Percentiles rank a stretch among this genome's conserved stretches.
Conservation (phyloP, 2,888 invertebrate species). For the Bursaphelenchus okinawaensis region DNA sequence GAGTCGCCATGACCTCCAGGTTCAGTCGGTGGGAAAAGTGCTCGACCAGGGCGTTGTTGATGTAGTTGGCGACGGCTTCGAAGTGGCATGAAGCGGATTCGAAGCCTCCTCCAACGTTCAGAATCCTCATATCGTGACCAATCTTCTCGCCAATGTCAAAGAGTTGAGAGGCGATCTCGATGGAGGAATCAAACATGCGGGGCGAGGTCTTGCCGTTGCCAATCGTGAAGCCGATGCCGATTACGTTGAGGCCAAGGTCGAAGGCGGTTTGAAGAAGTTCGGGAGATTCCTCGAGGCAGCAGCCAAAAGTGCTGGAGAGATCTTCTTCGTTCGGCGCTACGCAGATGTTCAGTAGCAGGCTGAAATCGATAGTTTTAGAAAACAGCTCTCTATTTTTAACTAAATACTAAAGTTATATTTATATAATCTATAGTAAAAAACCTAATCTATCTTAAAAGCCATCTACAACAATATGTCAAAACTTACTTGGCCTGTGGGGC, state of each 20-base stretch:
- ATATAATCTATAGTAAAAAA: too few species aligned
- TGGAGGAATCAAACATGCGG: slow-evolving; percentile 73
- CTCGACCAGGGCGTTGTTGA: slow-evolving; percentile 73
- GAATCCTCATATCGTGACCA: slow-evolving; percentile 66
- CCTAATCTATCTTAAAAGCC: too few species aligned
- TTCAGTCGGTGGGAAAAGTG: slow-evolving; percentile 69
- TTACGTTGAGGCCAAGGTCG: slow-evolving; percentile 34
- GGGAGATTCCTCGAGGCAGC: slow-evolving; percentile 39
- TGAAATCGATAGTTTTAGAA: background rate
- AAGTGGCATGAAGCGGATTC: slow-evolving; percentile 2
- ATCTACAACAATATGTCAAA: too few species aligned
- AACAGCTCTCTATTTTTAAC: too few species aligned
- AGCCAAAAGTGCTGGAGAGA: slow-evolving; percentile 44
- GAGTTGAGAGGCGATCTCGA: slow-evolving; percentile 67
- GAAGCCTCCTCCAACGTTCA: slow-evolving; percentile 77
- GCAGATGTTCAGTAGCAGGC: slow-evolving; percentile 19
- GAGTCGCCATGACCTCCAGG: slow-evolving; percentile 84
- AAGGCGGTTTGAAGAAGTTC: slow-evolving; percentile 41
- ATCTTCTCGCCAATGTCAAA: slow-evolving; percentile 63
- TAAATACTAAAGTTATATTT: too few species aligned
- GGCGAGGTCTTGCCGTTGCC: slow-evolving; percentile 56
- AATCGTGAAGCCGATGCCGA: slow-evolving; percentile 59
- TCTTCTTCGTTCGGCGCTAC: slow-evolving; percentile 12
- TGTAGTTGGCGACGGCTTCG: slow-evolving; percentile 64
- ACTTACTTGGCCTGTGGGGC: background rate